Conservation (phyloP, 2,888 invertebrate species). For the Allacma fusca region DNA sequence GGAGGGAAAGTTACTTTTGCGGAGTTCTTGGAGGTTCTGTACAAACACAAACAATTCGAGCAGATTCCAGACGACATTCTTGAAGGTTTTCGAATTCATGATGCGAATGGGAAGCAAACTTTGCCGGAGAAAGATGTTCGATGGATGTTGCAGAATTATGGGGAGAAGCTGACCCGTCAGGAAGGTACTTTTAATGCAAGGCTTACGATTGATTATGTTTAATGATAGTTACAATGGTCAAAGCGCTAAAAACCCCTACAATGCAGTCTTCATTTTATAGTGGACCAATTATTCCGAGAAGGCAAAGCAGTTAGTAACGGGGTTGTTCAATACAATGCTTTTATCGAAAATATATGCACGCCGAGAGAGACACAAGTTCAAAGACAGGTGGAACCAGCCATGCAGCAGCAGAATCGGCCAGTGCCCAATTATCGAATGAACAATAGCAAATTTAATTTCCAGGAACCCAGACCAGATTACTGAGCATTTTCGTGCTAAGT, state of each 20-base stretch:
- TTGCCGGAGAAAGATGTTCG: slow-evolving; percentile 1
- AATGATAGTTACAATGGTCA: too few species aligned
- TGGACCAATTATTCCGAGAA: slow-evolving; percentile 10
- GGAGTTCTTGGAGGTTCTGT: slow-evolving; percentile 27
- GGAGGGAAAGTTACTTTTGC: slow-evolving; percentile 22
- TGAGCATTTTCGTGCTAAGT: neutral
- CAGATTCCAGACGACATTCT: slow-evolving; percentile 34
- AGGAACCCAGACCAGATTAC: slow-evolving; percentile 26
- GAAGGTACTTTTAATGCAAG: too few species aligned
- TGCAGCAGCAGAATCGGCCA: too few species aligned
- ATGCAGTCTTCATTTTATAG: neutral
- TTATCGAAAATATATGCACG: neutral
- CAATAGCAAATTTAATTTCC: too few species aligned
- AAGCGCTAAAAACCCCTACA: too few species aligned
- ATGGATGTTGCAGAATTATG: neutral
- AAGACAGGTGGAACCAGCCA: neutral
- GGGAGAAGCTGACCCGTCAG: neutral
- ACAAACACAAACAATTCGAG: slow-evolving; percentile 23
- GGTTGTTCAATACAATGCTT: neutral
- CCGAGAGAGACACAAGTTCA: too few species aligned
- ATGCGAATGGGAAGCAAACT: neutral
- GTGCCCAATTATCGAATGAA: too few species aligned
- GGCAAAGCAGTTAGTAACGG: neutral
- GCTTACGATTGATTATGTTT: too few species aligned
- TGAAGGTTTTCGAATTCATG: slow-evolving; percentile 23